Percentiles rank a stretch among this genome's conserved stretches.
These are phyloP conservation scores for Campylorhamphus procurvoides DNA, from an alignment of 2,113 vertebrate species.

Conservation along the genomic window DNA sequence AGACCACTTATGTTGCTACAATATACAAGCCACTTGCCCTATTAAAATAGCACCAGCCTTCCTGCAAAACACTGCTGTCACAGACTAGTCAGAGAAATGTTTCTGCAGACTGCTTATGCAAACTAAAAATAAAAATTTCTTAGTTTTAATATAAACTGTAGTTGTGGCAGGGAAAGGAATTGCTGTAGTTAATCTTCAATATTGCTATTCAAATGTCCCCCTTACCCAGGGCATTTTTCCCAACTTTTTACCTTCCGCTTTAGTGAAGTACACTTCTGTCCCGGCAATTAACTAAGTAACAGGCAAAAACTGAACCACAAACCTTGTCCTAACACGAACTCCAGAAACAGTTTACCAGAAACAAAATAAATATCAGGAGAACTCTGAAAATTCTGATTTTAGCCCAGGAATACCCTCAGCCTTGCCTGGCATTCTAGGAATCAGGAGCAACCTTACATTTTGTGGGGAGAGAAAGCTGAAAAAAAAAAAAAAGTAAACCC, in stretches of 20 bases:
- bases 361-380: not conserved
- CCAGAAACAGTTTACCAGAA: fast-evolving
- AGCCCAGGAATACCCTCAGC: not conserved
- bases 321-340: not conserved
- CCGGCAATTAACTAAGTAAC: not conserved
- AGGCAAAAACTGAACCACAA: not conserved
- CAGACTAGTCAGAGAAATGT: not conserved
- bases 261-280: not conserved
- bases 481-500: not conserved
- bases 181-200: not conserved
- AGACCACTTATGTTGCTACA: not conserved
- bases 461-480: not conserved
- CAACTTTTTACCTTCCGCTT: not conserved
- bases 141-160: not conserved
- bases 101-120: not conserved
- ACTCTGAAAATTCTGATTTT: not conserved
- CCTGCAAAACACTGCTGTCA: not conserved
- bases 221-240: not conserved
- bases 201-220: fast-evolving
- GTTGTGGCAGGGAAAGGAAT: not conserved
- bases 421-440: not conserved
- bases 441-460: not conserved
- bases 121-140: not conserved
- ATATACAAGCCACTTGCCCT: not conserved
- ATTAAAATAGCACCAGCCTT: not conserved